Percentiles rank a stretch among this genome's conserved stretches.
Evolutionary conservation across 2,797 vertebrate genomes (phyloP).

Genomic region (Microtus obscurus): DNA sequence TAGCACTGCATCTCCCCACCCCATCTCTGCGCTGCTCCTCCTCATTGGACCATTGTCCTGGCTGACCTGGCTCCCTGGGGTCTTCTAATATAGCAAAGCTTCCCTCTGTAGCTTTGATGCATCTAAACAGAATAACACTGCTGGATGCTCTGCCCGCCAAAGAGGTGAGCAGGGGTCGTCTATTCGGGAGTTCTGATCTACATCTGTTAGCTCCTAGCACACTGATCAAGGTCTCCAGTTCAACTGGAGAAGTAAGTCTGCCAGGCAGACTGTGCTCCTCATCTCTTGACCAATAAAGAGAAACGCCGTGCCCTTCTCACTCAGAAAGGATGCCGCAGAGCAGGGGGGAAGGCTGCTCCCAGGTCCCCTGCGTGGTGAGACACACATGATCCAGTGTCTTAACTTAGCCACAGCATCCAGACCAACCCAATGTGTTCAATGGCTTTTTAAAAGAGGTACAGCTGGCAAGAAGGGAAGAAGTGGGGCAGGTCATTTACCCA

Average conservation of each 20-base stretch:
- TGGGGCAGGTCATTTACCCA: background rate
- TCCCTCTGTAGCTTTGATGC: background rate
- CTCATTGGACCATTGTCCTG: background rate
- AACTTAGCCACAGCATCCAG: background rate
- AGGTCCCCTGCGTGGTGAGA: rapidly evolving
- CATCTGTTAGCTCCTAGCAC: background rate
- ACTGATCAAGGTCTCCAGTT: background rate
- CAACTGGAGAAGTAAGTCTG: background rate
- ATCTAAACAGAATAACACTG: background rate
- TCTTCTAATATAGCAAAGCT: background rate
- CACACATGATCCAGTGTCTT: too few relatives aligned
- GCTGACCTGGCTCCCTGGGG: background rate
- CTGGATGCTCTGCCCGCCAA: too few relatives aligned
- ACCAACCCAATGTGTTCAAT: background rate
- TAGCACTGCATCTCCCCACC: background rate
- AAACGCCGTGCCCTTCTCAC: background rate
- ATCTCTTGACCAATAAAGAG: background rate
- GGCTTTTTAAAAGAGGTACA: background rate
- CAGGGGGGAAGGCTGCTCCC: rapidly evolving
- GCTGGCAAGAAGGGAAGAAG: rapidly evolving
- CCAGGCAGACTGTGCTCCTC: too few relatives aligned
- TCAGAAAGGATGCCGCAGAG: background rate
- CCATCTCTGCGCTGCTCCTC: background rate
- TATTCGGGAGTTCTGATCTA: background rate
- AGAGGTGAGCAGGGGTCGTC: too few relatives aligned